Percentiles rank a stretch among this genome's conserved stretches.
Conservation (phyloP, 2,113 vertebrate genomes). For the Rostratula benghalensis region DNA sequence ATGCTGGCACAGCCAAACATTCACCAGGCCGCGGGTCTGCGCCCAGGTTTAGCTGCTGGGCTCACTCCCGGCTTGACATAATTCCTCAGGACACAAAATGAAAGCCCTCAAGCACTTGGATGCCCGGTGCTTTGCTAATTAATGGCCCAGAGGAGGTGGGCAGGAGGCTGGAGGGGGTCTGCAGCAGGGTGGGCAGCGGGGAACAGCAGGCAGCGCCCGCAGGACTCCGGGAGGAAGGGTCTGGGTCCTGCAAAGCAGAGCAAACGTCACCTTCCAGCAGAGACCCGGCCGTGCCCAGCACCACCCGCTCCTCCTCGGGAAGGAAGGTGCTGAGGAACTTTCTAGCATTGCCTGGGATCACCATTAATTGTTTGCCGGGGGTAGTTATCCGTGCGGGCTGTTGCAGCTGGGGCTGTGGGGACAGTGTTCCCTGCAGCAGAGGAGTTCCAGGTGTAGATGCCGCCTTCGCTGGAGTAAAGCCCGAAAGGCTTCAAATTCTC, state of each 20-base stretch:
- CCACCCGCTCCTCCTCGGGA: accelerated
- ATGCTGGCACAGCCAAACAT: not conserved
- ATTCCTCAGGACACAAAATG: not conserved
- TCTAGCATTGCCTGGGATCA: not conserved
- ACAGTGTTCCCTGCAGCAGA: not conserved
- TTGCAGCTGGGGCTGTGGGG: not conserved
- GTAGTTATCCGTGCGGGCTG: accelerated
- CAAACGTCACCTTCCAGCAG: accelerated
- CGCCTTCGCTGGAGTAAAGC: not conserved
- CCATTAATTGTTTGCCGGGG: not conserved
- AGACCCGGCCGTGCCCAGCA: accelerated
- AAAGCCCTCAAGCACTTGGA: not conserved
- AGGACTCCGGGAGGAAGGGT: accelerated
- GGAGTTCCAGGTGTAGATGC: not conserved
- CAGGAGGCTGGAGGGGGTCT: not conserved
- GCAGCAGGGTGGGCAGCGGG: not conserved
- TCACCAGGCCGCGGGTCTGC: accelerated
- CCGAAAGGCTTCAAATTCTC: not conserved
- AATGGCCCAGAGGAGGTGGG: not conserved
- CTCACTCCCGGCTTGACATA: not conserved
- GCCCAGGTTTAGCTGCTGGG: accelerated
- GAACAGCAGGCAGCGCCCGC: not conserved
- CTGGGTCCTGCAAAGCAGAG: accelerated
- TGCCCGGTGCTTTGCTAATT: not conserved
- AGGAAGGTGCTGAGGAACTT: not conserved